Percentiles rank a stretch among this genome's conserved stretches.
phyloP scores from a whole-genome alignment of 2,113 vertebrate species.

The Paratilapia polleni region DNA sequence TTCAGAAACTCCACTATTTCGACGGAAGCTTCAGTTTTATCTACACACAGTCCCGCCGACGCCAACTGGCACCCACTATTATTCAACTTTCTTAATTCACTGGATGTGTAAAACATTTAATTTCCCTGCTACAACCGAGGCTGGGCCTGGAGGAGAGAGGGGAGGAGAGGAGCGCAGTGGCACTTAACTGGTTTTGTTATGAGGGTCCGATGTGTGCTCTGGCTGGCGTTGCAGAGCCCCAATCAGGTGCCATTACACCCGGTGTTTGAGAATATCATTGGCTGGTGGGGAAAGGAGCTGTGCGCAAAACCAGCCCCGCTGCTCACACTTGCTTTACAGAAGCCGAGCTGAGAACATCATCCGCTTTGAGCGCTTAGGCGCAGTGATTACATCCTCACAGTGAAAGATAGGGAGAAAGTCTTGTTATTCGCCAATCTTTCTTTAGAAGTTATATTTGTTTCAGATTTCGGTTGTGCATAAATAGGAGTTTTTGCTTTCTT shows the following conservation, averaged over 20 bases:
- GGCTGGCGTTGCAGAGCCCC: slow-evolving; percentile 79
- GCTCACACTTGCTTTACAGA: slow-evolving; percentile 88
- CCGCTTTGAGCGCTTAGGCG: slow-evolving; percentile 72
- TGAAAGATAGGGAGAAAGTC: slow-evolving; percentile 45
- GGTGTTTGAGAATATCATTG: slow-evolving; percentile 83
- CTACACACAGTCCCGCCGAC: neutral
- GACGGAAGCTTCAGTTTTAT: neutral
- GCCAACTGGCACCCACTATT: slow-evolving; percentile 24
- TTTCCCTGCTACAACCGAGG: slow-evolving; percentile 53
- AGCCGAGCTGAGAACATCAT: slow-evolving; percentile 87
- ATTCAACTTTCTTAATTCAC: slow-evolving; percentile 59
- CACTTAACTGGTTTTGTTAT: slow-evolving; percentile 73
- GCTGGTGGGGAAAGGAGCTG: slow-evolving; percentile 88
- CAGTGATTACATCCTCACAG: slow-evolving; percentile 67
- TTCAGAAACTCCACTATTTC: neutral
- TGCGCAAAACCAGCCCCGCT: slow-evolving; percentile 90
- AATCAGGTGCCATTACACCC: slow-evolving; percentile 79
- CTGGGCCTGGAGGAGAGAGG: slow-evolving; percentile 46
- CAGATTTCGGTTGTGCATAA: slow-evolving; percentile 18
- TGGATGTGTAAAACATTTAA: slow-evolving; percentile 69
- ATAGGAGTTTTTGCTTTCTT: slow-evolving; percentile 12
- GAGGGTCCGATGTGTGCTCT: slow-evolving; percentile 73
- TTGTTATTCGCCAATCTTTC: slow-evolving; percentile 4
- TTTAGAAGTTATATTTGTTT: slow-evolving; percentile 23
- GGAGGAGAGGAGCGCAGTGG: slow-evolving; percentile 43